Conservation (phyloP, 1,140 invertebrate genomes). For the Euwallacea fornicatus region DNA sequence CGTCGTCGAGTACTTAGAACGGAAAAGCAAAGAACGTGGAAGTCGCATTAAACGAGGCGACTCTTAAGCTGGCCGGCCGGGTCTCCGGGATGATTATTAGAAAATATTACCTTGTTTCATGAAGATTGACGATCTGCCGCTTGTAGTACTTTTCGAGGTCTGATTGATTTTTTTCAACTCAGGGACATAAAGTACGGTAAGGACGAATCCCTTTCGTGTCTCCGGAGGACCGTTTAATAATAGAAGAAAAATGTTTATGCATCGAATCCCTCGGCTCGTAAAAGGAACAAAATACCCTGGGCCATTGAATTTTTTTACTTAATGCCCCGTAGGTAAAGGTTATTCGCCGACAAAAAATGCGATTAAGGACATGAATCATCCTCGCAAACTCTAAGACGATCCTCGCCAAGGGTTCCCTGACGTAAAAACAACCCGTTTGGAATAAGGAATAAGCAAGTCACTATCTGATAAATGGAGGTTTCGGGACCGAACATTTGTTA, state of each 20-base stretch:
- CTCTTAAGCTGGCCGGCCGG: constrained; percentile 20
- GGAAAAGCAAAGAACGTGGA: constrained; percentile 30
- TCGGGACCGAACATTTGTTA: constrained; percentile 19
- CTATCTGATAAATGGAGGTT: constrained; percentile 27
- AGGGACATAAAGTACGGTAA: background rate
- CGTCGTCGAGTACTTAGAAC: constrained; percentile 28
- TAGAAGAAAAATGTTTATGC: constrained; percentile 8
- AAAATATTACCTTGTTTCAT: constrained; percentile 39
- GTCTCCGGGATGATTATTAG: constrained; percentile 30
- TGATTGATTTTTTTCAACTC: constrained; percentile 11
- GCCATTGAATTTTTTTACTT: constrained; percentile 13
- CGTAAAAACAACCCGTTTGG: constrained; percentile 20
- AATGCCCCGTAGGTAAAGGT: constrained; percentile 14
- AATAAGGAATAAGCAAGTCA: constrained; percentile 31
- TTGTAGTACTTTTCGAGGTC: background rate
- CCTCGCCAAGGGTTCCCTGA: background rate
- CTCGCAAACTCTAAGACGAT: constrained; percentile 15
- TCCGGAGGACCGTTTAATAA: constrained; percentile 1
- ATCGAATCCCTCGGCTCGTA: background rate
- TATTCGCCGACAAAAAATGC: constrained; percentile 17
- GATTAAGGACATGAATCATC: constrained; percentile 30
- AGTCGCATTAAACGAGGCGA: constrained; percentile 29
- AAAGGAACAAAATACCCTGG: background rate
- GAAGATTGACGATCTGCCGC: constrained; percentile 31
- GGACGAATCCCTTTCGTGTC: constrained; percentile 1